These are phyloP conservation scores for Cerastis leucographa DNA, from an alignment of 2,888 invertebrate genomes.

Conservation along the genomic window DNA sequence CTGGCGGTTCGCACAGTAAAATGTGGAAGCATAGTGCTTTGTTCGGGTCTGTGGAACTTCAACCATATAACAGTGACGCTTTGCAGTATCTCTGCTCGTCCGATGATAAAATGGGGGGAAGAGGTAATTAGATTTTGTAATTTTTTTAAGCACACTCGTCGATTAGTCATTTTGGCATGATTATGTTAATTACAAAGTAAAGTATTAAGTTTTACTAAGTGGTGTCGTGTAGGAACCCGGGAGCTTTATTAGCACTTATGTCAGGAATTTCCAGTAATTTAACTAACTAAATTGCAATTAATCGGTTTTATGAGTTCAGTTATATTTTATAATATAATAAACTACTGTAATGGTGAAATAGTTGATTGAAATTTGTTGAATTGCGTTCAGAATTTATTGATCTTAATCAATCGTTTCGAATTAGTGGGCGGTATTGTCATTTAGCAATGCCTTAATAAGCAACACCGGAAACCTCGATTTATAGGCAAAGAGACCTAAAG, in stretches of 20 bases:
- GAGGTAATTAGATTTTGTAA: neutral
- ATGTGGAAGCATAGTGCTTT: neutral
- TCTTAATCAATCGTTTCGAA: slow-evolving; percentile 29
- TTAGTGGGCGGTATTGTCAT: slow-evolving; percentile 29
- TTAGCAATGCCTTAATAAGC: neutral
- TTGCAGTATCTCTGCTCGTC: no score
- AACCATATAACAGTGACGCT: neutral
- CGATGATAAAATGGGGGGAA: neutral
- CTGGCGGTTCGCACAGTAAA: neutral
- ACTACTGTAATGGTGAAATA: slow-evolving; percentile 52
- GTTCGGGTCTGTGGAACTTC: neutral
- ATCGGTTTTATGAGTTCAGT: slow-evolving; percentile 58
- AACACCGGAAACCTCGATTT: neutral
- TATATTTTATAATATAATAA: slow-evolving; percentile 62
- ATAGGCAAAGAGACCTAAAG: neutral
- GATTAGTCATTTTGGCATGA: neutral
- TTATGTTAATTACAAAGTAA: neutral
- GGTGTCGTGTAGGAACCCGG: slow-evolving; percentile 74
- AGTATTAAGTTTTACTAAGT: slow-evolving; percentile 61
- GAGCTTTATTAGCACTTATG: slow-evolving; percentile 66
- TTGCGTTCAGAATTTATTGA: slow-evolving; percentile 35
- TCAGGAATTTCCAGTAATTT: slow-evolving; percentile 58
- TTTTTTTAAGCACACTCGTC: neutral
- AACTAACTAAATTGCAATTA: slow-evolving; percentile 52
- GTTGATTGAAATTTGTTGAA: slow-evolving; percentile 59